Percentiles rank a stretch among this genome's conserved stretches.
Conservation (phyloP, 2,797 vertebrate genomes). For the Melopsittacus undulatus region DNA sequence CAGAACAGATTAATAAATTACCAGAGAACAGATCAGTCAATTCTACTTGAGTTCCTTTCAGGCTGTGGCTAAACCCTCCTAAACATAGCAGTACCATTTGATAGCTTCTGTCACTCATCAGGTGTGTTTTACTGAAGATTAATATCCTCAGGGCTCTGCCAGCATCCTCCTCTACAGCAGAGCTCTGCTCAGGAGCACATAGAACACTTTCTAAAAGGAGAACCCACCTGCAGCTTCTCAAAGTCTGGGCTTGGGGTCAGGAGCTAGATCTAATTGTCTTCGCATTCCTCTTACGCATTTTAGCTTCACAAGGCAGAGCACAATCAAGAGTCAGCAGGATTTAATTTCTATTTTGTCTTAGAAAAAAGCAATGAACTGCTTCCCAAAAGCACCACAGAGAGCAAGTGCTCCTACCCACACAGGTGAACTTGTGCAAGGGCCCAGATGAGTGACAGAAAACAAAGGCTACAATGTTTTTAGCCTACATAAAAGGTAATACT, state of each 20-base stretch:
- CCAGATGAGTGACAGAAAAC: fast-evolving
- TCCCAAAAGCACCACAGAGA: slow-evolving; percentile 22
- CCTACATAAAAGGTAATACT: slow-evolving; percentile 72
- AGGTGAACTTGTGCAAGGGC: not conserved
- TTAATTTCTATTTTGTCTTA: not conserved
- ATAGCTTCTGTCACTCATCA: not conserved
- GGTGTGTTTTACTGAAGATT: not conserved
- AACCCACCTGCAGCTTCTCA: not conserved
- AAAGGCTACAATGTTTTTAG: not conserved
- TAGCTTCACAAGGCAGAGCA: not conserved
- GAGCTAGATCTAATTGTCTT: not conserved
- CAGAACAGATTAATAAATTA: not conserved
- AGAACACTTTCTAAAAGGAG: not conserved
- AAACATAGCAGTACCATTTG: not conserved
- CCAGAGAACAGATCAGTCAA: not conserved
- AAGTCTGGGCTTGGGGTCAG: not conserved
- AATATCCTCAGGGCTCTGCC: not conserved
- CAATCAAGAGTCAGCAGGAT: not conserved
- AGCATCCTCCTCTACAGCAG: not conserved
- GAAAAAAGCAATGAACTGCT: not conserved
- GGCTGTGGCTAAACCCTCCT: not conserved
- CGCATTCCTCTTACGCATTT: not conserved
- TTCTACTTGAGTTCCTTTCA: not conserved
- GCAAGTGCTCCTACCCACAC: not conserved
- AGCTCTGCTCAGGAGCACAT: not conserved